Evolutionary conservation across 1,140 invertebrate species (phyloP), one percentile per base, ranked within the genome.

Genomic region (Drosophila tristis): DNA sequence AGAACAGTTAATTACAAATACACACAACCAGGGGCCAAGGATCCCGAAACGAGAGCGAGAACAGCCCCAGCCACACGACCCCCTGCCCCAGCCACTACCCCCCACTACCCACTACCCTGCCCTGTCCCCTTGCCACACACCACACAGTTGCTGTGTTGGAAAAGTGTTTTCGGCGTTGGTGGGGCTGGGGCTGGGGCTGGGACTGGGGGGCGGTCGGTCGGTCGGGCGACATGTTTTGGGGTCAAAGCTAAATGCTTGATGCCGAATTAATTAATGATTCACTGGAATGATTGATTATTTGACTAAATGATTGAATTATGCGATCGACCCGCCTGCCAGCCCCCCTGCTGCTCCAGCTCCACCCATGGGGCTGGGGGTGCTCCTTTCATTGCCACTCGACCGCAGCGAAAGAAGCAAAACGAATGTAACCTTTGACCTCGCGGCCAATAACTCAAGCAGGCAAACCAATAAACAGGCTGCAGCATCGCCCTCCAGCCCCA

Each of bases 281-380:
- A 80, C 79, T 78, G 68, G 79, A 89, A 89, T 87, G 82, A 87
- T 87, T 87, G 84, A 89, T 86, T 81, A 81, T 81, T 87, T 85
- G 66, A 59, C 64, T 66, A 86, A 78, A 78, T 82, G 82, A 86
- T 86, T 86, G 74, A 89, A 86, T 86, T 86, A 86, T 86, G 78
- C 58, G 57, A 68, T 50, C 63, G 13, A 29, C 43, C 16, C 16
- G 1, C 62, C 15, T 31, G 29, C 29, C 1, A n/a, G n/a, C 1
- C 11, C 20, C 4, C 20, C 13, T 7, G 0, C 26, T 7, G 8
- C 29, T 31, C 29, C 29, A 8, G 2, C 29, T 31, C 29, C 29
- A 2, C 29, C 29, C 20, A 1, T 8, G 7, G 29, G 0, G 29
- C 29, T 6, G 2, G 2, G 2, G 8, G 31, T 8, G 9, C 31